Evolutionary conservation across 2,888 invertebrate genomes (phyloP).

Genomic region (Ellobium chinense): DNA sequence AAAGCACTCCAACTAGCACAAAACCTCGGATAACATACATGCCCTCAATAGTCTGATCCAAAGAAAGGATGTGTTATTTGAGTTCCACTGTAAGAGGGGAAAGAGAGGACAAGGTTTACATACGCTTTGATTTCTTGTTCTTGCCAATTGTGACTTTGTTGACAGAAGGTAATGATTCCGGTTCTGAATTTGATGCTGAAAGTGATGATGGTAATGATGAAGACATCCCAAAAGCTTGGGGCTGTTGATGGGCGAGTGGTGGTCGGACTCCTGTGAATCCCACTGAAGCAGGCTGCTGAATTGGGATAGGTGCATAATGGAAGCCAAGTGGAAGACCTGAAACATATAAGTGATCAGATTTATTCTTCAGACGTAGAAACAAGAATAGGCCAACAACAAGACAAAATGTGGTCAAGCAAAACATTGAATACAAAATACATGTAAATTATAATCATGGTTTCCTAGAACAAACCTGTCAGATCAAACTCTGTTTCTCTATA

Average conservation of each 20-base stretch:
- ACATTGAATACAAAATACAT: no score
- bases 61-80: no score
- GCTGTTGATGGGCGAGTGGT: not conserved
- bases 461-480: no score
- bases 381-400: no score
- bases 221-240: not conserved
- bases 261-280: not conserved
- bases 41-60: no score
- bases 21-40: no score
- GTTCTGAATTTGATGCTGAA: not conserved
- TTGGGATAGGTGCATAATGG: not conserved
- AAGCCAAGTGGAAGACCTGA: not conserved
- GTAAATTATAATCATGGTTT: no score
- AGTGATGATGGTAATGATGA: not conserved
- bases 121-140: slow-evolving; percentile 24
- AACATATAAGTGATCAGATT: not conserved
- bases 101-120: not conserved
- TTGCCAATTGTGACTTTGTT: slow-evolving; percentile 5
- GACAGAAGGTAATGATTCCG: not conserved
- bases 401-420: no score
- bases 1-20: no score
- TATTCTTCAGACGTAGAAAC: no score
- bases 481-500: no score
- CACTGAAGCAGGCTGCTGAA: not conserved
- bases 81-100: no score